Conservation (phyloP, 2,113 vertebrate species). For the Collichthys lucidus region DNA sequence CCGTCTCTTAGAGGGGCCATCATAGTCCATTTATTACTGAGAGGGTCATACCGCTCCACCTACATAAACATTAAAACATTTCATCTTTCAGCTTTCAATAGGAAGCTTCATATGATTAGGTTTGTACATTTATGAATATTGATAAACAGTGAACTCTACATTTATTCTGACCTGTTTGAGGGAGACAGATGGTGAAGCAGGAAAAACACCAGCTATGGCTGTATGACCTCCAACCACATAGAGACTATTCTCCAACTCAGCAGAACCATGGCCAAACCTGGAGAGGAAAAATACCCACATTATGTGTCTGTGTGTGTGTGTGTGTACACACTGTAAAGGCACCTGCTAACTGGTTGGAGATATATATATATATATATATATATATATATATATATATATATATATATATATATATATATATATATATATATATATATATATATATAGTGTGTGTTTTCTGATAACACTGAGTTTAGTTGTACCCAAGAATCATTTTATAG, state of each 20-base stretch:
- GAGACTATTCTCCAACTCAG: constrained; percentile 91
- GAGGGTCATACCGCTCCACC: constrained; percentile 91
- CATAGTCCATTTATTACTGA: constrained; percentile 93
- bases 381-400: too few species aligned
- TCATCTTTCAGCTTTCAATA: too few species aligned
- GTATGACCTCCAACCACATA: constrained; percentile 96
- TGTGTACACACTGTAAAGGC: neutral
- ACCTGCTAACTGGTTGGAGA: neutral
- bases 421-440: too few species aligned
- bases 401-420: too few species aligned
- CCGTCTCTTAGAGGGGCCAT: constrained; percentile 92
- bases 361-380: too few species aligned
- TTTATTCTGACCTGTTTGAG: constrained; percentile 86
- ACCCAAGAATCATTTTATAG: too few species aligned
- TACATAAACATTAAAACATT: constrained; percentile 10
- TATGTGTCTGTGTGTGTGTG: neutral
- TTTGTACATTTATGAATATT: neutral
- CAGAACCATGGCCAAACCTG: constrained; percentile 92
- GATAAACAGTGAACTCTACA: neutral
- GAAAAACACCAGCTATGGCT: constrained; percentile 91
- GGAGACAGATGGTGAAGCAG: constrained; percentile 93
- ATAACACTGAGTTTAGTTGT: too few species aligned
- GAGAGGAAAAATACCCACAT: neutral
- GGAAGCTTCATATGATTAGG: too few species aligned
- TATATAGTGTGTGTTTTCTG: too few species aligned